Evolutionary conservation across 1,140 invertebrate genomes (phyloP), one percentile per base, ranked within the genome.

Genomic region (Cotesia typhae): DNA sequence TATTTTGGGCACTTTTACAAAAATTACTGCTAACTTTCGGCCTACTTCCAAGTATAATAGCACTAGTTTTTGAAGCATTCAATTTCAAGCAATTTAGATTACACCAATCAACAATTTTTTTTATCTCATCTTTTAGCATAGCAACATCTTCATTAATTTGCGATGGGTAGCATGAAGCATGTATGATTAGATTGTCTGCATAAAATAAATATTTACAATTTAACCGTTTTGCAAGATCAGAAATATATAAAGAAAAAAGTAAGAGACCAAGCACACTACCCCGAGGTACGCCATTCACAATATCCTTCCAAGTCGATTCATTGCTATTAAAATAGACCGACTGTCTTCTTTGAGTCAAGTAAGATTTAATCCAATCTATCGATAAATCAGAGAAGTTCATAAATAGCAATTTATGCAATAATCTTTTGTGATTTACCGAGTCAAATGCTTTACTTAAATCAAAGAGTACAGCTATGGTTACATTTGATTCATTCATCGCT

Each of bases 371-470:
- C 51, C 17, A 57, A 9, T 53, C 5, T 14, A 67, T 35, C 4
- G 55, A 2, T 7, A 20, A 9, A 12, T 53, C 35, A 4, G 51
- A 47, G 57, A 57, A 57, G 55, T 51, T 20, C 35, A 68, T 36
- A 12, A 12, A 4, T 36, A 69, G 6, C 4, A 77, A 55, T 37
- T 73, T 75, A 14, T n/a, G n/a, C 17, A 73, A 36, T 20, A 73
- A 60, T 0, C 72, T 37, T 14, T 17, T 14, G 36, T 75, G 65
- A 47, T 73, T 41, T 3, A 77, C 72, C 7, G 72, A 68, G 53
- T 76, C 75, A 55, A 76, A 76, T 36, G 75, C 72, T 64, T 71
- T 74, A 41, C 38, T 67, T 20, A 76, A 64, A 59, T 74, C 75
- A 53, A 72, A 67, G 51, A 67, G 72, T 12, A 75, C 53, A 14